Percentiles rank a stretch among this genome's conserved stretches.
phyloP scores from a whole-genome alignment of 2,888 invertebrate species.

The Acanthosepion lycidas region DNA sequence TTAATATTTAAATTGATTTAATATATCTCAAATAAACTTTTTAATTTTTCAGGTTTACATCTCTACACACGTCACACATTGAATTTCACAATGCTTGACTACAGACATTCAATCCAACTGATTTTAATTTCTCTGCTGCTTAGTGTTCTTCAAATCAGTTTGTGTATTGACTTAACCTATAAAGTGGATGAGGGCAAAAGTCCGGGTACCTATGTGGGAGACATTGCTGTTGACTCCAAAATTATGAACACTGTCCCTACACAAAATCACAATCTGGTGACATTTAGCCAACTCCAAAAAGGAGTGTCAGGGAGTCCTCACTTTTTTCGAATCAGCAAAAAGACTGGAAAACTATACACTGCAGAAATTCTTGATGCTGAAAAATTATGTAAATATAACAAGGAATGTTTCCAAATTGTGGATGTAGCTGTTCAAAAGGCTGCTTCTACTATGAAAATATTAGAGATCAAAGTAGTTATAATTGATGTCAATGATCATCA shows the following conservation, averaged over 20 bases:
- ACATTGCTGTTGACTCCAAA: neutral
- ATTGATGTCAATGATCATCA: conserved; percentile 8
- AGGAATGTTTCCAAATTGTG: neutral
- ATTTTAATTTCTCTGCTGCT: neutral
- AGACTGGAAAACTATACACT: neutral
- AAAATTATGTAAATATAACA: neutral
- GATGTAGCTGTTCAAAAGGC: conserved; percentile 8
- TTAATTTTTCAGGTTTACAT: neutral
- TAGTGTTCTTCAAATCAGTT: neutral
- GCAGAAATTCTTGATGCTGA: neutral
- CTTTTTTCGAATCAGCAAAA: neutral
- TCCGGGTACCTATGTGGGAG: neutral
- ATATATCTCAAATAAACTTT: neutral
- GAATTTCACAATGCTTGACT: too few relatives aligned
- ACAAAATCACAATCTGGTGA: neutral
- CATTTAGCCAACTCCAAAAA: neutral
- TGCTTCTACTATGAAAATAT: neutral
- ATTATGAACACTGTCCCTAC: neutral
- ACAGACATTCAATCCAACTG: neutral
- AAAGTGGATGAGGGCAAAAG: neutral
- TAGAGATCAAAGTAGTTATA: neutral
- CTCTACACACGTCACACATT: too few relatives aligned
- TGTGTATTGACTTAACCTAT: neutral
- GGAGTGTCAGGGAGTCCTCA: neutral
- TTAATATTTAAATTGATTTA: too few relatives aligned